A percentile compares a stretch with the other conserved stretches of the same genome.
Evolutionary conservation across 2,113 vertebrate genomes (phyloP).

Genomic region (Lagopus muta): DNA sequence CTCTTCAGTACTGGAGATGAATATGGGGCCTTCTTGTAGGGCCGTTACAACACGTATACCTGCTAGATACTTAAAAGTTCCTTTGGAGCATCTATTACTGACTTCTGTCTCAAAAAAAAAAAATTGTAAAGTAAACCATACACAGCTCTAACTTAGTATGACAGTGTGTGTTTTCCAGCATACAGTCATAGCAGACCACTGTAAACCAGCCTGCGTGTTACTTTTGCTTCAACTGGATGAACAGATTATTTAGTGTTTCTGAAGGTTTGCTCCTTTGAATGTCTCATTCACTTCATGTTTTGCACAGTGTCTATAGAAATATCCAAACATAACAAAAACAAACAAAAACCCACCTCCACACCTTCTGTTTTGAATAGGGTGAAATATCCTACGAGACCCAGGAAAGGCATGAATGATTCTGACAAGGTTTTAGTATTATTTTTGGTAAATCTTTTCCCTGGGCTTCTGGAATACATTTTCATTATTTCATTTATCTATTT

Average conservation of each 20-base stretch:
- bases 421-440: not conserved
- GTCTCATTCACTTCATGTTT: not conserved
- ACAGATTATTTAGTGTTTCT: not conserved
- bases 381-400: not conserved
- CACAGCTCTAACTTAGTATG: not conserved
- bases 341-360: fast-evolving
- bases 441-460: not conserved
- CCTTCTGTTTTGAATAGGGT: not conserved
- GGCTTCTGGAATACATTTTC: not conserved
- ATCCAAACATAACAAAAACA: not conserved
- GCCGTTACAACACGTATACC: not conserved
- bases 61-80: not conserved
- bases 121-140: not conserved
- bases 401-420: not conserved
- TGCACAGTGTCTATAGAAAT: not conserved
- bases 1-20: not conserved
- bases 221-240: not conserved
- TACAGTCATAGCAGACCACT: not conserved
- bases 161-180: fast-evolving
- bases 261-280: not conserved
- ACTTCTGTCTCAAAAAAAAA: not conserved
- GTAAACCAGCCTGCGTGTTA: not conserved
- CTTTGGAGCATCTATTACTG: not conserved
- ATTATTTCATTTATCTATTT: not conserved
- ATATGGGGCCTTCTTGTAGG: not conserved